Conservation (phyloP, 2,113 vertebrate species). For the Neodontobutis hainanensis region DNA sequence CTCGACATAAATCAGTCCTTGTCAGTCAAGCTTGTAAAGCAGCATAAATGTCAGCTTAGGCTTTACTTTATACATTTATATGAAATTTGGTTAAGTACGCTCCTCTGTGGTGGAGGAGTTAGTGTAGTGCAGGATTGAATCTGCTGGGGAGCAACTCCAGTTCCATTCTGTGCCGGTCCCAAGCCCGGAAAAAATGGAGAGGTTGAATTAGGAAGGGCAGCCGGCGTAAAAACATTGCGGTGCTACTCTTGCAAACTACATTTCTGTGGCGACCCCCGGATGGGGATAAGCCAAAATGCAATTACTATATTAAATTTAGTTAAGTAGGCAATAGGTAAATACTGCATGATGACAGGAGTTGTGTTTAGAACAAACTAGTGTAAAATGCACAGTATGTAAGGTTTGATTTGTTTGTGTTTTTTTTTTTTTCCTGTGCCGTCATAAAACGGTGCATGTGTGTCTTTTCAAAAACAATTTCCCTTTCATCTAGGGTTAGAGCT, state of each 20-base stretch:
- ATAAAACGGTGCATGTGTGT: conserved; percentile 29
- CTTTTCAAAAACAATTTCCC: conserved; percentile 57
- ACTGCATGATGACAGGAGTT: background rate
- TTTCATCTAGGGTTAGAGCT: conserved; percentile 67
- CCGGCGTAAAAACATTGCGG: too few species aligned
- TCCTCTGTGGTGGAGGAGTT: too few species aligned
- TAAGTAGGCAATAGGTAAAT: too few species aligned
- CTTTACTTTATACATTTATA: background rate
- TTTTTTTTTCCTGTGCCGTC: conserved; percentile 16
- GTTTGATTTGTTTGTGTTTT: conserved; percentile 22
- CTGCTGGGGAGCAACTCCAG: too few species aligned
- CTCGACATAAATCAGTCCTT: conserved; percentile 7
- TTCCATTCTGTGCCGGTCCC: too few species aligned
- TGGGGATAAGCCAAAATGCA: too few species aligned
- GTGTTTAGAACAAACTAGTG: background rate
- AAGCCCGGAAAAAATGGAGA: too few species aligned
- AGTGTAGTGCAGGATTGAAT: too few species aligned
- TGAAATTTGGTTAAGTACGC: background rate
- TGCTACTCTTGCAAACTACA: too few species aligned
- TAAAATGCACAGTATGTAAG: conserved; percentile 1
- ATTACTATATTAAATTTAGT: too few species aligned
- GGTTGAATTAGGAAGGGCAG: too few species aligned
- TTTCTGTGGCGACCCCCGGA: too few species aligned
- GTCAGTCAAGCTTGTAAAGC: conserved; percentile 5
- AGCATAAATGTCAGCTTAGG: background rate